phyloP scores from a whole-genome alignment of 2,113 vertebrate genomes.

The Bujurquina vittata region DNA sequence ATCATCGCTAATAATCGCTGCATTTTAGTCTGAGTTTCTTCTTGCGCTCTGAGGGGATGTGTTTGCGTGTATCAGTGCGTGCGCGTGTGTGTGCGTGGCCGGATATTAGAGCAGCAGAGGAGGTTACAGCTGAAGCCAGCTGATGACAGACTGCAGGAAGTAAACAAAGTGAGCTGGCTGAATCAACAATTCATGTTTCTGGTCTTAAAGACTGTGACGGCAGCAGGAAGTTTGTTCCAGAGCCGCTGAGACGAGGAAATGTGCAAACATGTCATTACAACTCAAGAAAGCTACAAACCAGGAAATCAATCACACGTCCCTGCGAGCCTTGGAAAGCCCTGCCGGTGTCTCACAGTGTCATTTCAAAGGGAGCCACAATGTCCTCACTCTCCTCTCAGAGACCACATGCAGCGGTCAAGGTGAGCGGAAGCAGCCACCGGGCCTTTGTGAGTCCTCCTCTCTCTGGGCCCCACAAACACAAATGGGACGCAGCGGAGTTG shows the following conservation, averaged over 20 bases:
- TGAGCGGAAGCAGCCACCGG: constrained; percentile 55
- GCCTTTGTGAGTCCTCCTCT: too few relatives aligned
- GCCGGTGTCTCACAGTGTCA: not conserved
- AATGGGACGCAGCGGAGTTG: constrained; percentile 52
- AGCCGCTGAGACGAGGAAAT: not conserved
- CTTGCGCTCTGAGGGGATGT: not conserved
- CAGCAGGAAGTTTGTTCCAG: not conserved
- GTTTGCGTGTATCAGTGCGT: not conserved
- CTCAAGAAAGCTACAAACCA: constrained; percentile 5
- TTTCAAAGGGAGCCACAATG: not conserved
- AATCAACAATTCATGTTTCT: constrained; percentile 9
- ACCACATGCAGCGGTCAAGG: constrained; percentile 17
- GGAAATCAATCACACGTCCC: constrained; percentile 35
- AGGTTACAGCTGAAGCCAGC: not conserved
- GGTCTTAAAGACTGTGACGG: not conserved
- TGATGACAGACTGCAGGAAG: constrained; percentile 14
- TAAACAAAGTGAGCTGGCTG: constrained; percentile 24
- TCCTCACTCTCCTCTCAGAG: not conserved
- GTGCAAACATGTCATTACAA: constrained; percentile 30
- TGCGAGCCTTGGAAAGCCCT: not conserved
- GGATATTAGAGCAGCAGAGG: constrained; percentile 1
- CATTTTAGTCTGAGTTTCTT: not conserved
- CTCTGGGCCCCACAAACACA: too few relatives aligned
- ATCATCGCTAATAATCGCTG: not conserved
- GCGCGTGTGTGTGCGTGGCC: not conserved